Evolutionary conservation across 2,797 vertebrate species (phyloP).

Genomic region (Oceanodroma leucorhoa): DNA sequence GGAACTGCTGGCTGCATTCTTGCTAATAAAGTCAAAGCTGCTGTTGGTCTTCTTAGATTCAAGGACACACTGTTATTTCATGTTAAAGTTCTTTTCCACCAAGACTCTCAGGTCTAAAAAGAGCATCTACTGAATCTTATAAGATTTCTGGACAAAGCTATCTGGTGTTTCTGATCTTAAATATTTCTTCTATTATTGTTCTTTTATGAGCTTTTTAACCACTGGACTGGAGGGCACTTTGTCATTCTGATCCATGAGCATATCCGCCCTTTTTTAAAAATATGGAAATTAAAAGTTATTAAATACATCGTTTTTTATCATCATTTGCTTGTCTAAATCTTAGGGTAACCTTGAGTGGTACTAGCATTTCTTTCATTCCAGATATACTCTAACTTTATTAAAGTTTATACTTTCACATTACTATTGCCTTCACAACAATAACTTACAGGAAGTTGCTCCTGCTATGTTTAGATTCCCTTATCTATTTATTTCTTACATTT

Average conservation of each 20-base stretch:
- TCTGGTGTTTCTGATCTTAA: neutral
- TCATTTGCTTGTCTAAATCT: neutral
- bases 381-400: neutral
- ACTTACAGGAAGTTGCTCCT: neutral
- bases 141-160: neutral
- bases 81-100: neutral
- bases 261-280: rapidly evolving
- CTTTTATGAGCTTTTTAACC: neutral
- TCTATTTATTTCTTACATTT: neutral
- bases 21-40: neutral
- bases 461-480: neutral
- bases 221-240: neutral
- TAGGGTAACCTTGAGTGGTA: neutral
- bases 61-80: neutral
- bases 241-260: neutral
- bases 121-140: neutral
- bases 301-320: neutral
- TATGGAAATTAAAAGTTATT: neutral
- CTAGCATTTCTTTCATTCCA: neutral
- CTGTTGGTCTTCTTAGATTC: neutral
- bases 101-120: neutral
- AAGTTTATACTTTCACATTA: neutral
- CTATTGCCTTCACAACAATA: neutral
- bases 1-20: neutral
- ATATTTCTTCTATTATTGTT: neutral